Conservation (phyloP, 1,140 invertebrate species). For the Neodiprion pinetum region DNA sequence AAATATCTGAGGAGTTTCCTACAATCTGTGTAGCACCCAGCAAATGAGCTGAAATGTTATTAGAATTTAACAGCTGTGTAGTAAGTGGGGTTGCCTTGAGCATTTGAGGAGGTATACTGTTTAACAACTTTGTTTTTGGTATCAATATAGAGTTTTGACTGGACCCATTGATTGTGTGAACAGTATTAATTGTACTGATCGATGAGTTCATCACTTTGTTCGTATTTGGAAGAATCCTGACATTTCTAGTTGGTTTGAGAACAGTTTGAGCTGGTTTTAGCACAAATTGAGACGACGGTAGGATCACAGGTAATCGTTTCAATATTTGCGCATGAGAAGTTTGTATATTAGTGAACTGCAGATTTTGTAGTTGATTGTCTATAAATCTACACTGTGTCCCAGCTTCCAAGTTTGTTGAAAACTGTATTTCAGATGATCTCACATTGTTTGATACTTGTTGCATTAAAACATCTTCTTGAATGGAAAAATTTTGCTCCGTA, state of each 20-base stretch:
- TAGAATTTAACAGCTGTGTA: conserved; percentile 43
- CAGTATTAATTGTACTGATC: conserved; percentile 24
- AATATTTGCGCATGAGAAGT: conserved; percentile 33
- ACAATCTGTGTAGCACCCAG: conserved; percentile 42
- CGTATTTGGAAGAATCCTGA: conserved; percentile 43
- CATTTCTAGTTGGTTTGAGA: conserved; percentile 44
- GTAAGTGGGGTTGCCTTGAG: conserved; percentile 39
- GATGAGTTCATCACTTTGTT: conserved; percentile 33
- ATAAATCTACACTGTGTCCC: conserved; percentile 25
- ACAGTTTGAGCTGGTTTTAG: conserved; percentile 44
- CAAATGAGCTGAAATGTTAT: conserved; percentile 43
- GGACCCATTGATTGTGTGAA: conserved; percentile 27
- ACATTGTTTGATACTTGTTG: conserved; percentile 3
- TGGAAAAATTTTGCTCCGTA: not conserved
- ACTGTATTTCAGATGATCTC: not conserved
- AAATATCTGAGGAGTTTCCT: conserved; percentile 29
- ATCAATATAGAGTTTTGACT: conserved; percentile 46
- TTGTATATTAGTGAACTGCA: conserved; percentile 19
- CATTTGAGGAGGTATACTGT: conserved; percentile 43
- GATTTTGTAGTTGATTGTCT: conserved; percentile 22
- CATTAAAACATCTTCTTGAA: not conserved
- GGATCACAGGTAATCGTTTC: conserved; percentile 32
- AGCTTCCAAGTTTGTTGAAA: conserved; percentile 17
- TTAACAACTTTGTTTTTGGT: conserved; percentile 46
- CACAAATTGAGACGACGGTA: conserved; percentile 39